phyloP scores from a whole-genome alignment of 2,797 vertebrate genomes.

The Cetoscarus ocellatus region DNA sequence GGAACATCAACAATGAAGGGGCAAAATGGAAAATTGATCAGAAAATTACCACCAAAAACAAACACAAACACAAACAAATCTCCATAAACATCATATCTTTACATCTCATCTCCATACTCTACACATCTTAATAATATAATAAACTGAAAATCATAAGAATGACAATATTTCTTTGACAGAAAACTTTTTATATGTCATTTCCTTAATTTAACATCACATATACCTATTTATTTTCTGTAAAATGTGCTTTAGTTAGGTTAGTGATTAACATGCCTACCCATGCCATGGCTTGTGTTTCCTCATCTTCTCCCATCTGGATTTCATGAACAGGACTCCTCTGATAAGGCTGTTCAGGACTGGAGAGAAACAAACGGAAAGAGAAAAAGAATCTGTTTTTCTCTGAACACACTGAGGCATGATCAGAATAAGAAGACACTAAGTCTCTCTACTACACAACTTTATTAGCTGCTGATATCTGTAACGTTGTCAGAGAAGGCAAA shows the following conservation, averaged over 20 bases:
- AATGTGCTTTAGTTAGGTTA: slow-evolving; percentile 50
- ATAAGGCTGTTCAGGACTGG: slow-evolving; percentile 59
- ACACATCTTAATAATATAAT: too few relatives aligned
- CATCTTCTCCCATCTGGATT: slow-evolving; percentile 77
- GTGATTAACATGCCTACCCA: slow-evolving; percentile 70
- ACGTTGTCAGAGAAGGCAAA: not conserved
- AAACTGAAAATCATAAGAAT: too few relatives aligned
- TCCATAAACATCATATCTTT: slow-evolving; percentile 27
- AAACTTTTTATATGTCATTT: too few relatives aligned
- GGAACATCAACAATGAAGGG: too few relatives aligned
- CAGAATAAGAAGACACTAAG: not conserved
- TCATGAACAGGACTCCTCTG: slow-evolving; percentile 68
- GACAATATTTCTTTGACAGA: too few relatives aligned
- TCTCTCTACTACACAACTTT: too few relatives aligned
- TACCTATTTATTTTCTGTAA: slow-evolving; percentile 41
- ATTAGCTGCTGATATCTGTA: too few relatives aligned
- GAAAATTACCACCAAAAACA: slow-evolving; percentile 5
- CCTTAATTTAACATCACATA: too few relatives aligned
- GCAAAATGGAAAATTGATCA: not conserved
- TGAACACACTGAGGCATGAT: slow-evolving; percentile 20
- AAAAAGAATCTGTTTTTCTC: slow-evolving; percentile 1
- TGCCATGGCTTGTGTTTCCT: slow-evolving; percentile 69
- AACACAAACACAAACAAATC: not conserved
- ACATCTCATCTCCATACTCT: slow-evolving; percentile 34
- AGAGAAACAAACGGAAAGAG: slow-evolving; percentile 7